Base-by-base conservation (phyloP, 2,113 vertebrate genomes). In the Martes martes region DNA sequence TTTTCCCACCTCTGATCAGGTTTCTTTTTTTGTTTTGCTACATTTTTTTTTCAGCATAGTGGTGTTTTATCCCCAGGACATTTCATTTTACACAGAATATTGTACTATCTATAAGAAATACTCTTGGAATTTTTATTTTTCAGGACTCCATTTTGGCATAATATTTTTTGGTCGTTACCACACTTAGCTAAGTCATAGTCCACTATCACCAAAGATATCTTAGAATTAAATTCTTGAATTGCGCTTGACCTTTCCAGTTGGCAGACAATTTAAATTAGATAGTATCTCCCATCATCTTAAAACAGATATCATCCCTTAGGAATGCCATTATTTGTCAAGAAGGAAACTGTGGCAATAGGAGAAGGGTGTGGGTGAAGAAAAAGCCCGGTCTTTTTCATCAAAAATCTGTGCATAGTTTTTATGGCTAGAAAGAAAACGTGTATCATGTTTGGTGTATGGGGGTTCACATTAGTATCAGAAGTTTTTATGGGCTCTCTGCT, bases 141-240 rank as follows among this genome's bases (percentile, higher is more conserved):
- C 94, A 52, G 78, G 96, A 98, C 96, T 97, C 85, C 7, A 0
- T 97, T 98, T 97, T 98, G 95, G 16, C 93, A 96, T 98, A 97
- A 96, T 80, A 90, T 97, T 95, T 92, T 95, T 97, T 52, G n/a
- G 84, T 86, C 21, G 67, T 97, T 97, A 79, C 97, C 95, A 89
- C 96, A 92, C 85, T 98, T 88, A 76, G 31, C 33, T 61, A 88
- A 90, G 21, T 90, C 52, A 90, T 95, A 86, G 47, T 96, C 95
- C 57, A 94, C 33, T 71, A 6, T 90, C 69, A 82, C 23, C 57
- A 85, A 85, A 89, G 28, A 59, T 76, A 59, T 59, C 73, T 96
- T 94, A 91, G 50, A 91, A 92, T 96, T 90, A 96, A 93, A 83
- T 83, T 97, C 42, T 96, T 96, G 74, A 90, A 73, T 85, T 82